These are phyloP conservation scores for Drosophila setosimentum DNA, from an alignment of 2,888 invertebrate species.

Conservation along the genomic window DNA sequence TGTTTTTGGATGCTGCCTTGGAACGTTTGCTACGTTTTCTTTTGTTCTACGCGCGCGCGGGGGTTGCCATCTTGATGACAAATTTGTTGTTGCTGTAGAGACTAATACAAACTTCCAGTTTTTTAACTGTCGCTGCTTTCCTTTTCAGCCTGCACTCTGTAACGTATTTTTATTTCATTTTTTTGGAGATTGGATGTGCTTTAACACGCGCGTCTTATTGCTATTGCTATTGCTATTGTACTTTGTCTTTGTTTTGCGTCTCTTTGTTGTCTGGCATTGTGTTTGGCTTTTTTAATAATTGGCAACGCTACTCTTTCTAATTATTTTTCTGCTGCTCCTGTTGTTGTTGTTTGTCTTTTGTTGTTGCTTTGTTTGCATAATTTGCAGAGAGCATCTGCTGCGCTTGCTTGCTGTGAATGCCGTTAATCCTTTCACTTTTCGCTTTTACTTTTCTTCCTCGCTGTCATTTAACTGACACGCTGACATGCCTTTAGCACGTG, in stretches of 20 bases:
- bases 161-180: constrained; percentile 22
- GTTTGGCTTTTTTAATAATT: constrained; percentile 45
- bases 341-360: constrained; percentile 11
- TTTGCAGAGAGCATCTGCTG: constrained; percentile 21
- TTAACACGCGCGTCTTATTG: constrained; percentile 17
- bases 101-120: constrained; percentile 61
- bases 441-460: constrained; percentile 23
- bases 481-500: constrained; percentile 44
- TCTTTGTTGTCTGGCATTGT: constrained; percentile 54
- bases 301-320: constrained; percentile 34
- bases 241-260: constrained; percentile 41
- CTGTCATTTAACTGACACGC: constrained; percentile 17
- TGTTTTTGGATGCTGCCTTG: constrained; percentile 48
- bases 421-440: constrained; percentile 39
- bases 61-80: constrained; percentile 65
- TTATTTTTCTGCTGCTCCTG: constrained; percentile 13
- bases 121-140: constrained; percentile 43
- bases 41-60: constrained; percentile 64
- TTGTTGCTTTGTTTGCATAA: constrained; percentile 51
- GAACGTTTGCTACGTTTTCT: constrained; percentile 50
- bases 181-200: constrained; percentile 68
- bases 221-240: constrained; percentile 20
- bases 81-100: constrained; percentile 51
- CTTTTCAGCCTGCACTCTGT: constrained; percentile 44
- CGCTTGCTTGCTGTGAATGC: constrained; percentile 2